Percentiles rank a stretch among this genome's conserved stretches.
These are phyloP conservation scores for Venturia canescens DNA, from an alignment of 1,140 invertebrate species.

Conservation along the genomic window DNA sequence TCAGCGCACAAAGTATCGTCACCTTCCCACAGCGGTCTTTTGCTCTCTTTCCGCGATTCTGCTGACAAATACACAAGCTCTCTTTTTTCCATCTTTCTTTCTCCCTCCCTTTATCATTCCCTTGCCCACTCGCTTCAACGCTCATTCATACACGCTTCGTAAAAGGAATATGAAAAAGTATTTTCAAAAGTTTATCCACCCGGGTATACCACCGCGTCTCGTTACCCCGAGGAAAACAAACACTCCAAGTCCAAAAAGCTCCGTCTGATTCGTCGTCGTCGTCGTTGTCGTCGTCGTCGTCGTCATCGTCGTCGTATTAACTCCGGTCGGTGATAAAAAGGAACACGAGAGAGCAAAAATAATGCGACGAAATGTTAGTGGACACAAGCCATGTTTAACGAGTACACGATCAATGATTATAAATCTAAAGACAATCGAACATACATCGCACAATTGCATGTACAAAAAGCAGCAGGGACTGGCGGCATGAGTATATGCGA, in stretches of 20 bases:
- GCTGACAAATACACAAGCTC: conserved; percentile 68
- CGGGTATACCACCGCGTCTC: not conserved
- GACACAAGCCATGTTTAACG: not conserved
- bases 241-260: conserved; percentile 13
- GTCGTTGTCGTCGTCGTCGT: not conserved
- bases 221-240: not conserved
- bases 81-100: conserved; percentile 51
- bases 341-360: not conserved
- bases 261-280: not conserved
- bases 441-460: not conserved
- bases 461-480: not conserved
- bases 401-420: not conserved
- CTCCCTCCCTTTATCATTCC: not conserved
- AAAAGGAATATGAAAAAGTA: not conserved
- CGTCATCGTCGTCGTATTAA: not conserved
- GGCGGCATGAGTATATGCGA: not conserved
- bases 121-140: conserved; percentile 46
- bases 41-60: conserved; percentile 72
- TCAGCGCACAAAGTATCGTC: conserved; percentile 80
- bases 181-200: not conserved
- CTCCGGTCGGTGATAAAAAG: too few relatives aligned
- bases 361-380: conserved; percentile 16
- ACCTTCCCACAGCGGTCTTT: conserved; percentile 75
- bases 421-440: not conserved
- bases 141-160: conserved; percentile 33